These are phyloP conservation scores for Drosophila pseudoananassae DNA, from an alignment of 1,140 invertebrate species.

Conservation along the genomic window DNA sequence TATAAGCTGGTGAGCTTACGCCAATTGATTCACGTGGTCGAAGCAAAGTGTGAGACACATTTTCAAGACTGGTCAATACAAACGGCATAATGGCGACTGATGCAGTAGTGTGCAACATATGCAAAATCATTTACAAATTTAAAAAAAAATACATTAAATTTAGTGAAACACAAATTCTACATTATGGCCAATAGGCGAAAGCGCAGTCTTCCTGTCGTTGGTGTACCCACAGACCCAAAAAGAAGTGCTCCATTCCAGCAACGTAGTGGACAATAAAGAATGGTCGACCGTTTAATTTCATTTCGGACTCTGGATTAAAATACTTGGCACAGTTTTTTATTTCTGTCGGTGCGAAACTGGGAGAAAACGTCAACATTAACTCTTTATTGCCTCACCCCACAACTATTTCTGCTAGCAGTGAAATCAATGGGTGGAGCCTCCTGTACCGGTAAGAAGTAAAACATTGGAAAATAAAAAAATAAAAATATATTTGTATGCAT, in stretches of 20 bases:
- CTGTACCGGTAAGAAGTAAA: not conserved
- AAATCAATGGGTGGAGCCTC: slow-evolving; percentile 10
- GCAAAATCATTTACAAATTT: no score
- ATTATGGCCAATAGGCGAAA: slow-evolving; percentile 15
- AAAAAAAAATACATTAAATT: slow-evolving; percentile 14
- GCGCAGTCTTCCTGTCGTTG: slow-evolving; percentile 6
- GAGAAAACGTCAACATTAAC: no score
- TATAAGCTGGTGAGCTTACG: no score
- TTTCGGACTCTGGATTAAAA: slow-evolving; percentile 10
- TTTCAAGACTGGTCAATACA: no score
- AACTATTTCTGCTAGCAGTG: slow-evolving; percentile 2
- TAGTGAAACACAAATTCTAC: slow-evolving; percentile 11
- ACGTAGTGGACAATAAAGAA: slow-evolving; percentile 23
- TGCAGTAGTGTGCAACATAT: no score
- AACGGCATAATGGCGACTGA: no score
- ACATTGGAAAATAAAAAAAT: no score
- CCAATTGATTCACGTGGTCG: not conserved
- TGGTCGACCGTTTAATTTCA: slow-evolving; percentile 8
- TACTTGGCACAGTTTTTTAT: no score
- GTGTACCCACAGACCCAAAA: slow-evolving; percentile 10
- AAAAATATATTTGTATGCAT: no score
- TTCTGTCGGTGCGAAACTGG: not conserved
- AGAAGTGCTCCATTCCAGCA: slow-evolving; percentile 6
- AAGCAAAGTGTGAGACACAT: no score
- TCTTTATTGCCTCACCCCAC: no score